These are phyloP conservation scores for Iselma pallidipennis DNA, from an alignment of 2,888 invertebrate genomes.

Conservation along the genomic window DNA sequence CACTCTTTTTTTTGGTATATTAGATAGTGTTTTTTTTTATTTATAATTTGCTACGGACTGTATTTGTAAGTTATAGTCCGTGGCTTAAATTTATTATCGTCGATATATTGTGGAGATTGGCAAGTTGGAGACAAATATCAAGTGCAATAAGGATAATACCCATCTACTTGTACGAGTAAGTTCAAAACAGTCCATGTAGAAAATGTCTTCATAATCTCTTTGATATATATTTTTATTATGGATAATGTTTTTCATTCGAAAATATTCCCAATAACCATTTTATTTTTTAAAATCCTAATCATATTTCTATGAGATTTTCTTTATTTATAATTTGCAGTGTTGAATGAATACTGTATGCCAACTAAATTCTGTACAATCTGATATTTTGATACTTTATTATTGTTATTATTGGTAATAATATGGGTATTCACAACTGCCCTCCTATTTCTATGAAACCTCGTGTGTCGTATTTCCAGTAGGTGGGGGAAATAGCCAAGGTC, in stretches of 20 bases:
- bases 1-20: constrained; percentile 32
- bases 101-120: constrained; percentile 40
- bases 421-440: too few species aligned
- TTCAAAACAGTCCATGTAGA: constrained; percentile 42
- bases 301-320: too few species aligned
- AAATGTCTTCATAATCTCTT: constrained; percentile 25
- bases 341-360: neutral
- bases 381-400: neutral
- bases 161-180: constrained; percentile 44
- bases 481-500: too few species aligned
- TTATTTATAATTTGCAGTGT: neutral
- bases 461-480: too few species aligned
- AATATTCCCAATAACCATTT: constrained; percentile 18
- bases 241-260: constrained; percentile 29
- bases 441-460: too few species aligned
- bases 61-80: constrained; percentile 58
- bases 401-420: neutral
- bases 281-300: neutral
- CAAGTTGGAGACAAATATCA: constrained; percentile 42
- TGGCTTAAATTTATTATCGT: constrained; percentile 45
- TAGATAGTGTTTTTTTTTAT: constrained; percentile 34
- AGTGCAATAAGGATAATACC: constrained; percentile 39
- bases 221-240: constrained; percentile 27
- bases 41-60: constrained; percentile 48
- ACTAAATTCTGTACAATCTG: neutral